Conservation (phyloP, 2,797 vertebrate genomes). For the Falco columbarius region DNA sequence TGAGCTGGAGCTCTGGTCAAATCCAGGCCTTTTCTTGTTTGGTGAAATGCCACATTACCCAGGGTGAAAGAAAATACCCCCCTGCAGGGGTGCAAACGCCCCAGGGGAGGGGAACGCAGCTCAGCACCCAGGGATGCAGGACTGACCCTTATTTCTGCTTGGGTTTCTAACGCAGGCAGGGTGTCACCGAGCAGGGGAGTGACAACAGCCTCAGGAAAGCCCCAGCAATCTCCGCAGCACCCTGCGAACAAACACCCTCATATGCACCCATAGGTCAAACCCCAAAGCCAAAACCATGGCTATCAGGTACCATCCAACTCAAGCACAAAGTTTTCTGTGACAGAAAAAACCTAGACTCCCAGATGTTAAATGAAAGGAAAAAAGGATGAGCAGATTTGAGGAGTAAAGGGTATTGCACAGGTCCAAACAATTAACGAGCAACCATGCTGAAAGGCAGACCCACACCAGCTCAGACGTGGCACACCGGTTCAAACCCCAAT, state of each 20-base stretch:
- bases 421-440: not conserved
- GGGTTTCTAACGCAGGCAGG: not conserved
- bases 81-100: not conserved
- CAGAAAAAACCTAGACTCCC: not conserved
- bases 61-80: not conserved
- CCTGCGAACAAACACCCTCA: not conserved
- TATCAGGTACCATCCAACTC: not conserved
- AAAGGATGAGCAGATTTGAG: not conserved
- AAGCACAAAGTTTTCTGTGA: not conserved
- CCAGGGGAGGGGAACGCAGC: rapidly evolving
- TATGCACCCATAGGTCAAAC: not conserved
- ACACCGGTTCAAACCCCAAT: rapidly evolving
- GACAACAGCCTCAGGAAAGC: not conserved
- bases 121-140: not conserved
- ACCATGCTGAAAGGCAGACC: not conserved
- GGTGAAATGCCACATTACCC: not conserved
- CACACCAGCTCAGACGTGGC: not conserved
- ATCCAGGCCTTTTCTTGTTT: not conserved
- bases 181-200: not conserved
- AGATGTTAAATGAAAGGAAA: not conserved
- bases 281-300: not conserved
- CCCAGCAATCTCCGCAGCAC: not conserved
- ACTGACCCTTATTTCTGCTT: not conserved
- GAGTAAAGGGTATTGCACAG: not conserved
- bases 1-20: not conserved